Evolutionary conservation across 2,888 invertebrate genomes (phyloP).

Genomic region (Metallyticus violacea): DNA sequence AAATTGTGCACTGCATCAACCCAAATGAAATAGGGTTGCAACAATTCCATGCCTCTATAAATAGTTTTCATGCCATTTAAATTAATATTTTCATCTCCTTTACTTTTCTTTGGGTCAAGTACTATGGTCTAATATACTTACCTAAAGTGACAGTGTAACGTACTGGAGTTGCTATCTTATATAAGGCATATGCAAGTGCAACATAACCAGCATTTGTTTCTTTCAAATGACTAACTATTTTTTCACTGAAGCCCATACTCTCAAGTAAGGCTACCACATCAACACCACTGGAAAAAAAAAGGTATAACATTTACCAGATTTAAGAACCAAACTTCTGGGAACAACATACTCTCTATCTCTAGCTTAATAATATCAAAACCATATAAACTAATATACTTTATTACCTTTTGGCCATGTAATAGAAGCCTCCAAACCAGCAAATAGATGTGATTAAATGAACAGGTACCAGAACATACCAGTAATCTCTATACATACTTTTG

Average conservation of each 20-base stretch:
- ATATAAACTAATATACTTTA: slow-evolving; percentile 1
- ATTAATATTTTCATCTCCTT: no score
- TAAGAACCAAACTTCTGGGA: neutral
- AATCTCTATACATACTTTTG: slow-evolving; percentile 89
- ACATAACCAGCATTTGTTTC: slow-evolving; percentile 82
- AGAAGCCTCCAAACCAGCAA: slow-evolving; percentile 86
- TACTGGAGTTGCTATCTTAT: slow-evolving; percentile 88
- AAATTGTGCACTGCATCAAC: no score
- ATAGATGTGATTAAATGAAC: slow-evolving; percentile 88
- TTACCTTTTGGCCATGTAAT: slow-evolving; percentile 82
- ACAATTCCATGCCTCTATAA: no score
- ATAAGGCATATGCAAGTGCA: slow-evolving; percentile 87
- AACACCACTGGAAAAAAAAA: slow-evolving; percentile 71
- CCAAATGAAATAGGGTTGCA: no score
- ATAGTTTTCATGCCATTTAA: no score
- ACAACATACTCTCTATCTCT: neutral
- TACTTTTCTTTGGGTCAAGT: no score
- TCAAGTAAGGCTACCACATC: slow-evolving; percentile 81
- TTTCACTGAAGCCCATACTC: slow-evolving; percentile 73
- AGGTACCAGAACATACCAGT: slow-evolving; percentile 94
- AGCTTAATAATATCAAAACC: slow-evolving; percentile 3
- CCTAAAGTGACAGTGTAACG: slow-evolving; percentile 91
- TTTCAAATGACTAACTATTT: slow-evolving; percentile 69
- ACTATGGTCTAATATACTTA: slow-evolving; percentile 49
- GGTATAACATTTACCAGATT: neutral